Base-by-base conservation (phyloP, 2,113 vertebrate species). In the Centropristis striata region DNA sequence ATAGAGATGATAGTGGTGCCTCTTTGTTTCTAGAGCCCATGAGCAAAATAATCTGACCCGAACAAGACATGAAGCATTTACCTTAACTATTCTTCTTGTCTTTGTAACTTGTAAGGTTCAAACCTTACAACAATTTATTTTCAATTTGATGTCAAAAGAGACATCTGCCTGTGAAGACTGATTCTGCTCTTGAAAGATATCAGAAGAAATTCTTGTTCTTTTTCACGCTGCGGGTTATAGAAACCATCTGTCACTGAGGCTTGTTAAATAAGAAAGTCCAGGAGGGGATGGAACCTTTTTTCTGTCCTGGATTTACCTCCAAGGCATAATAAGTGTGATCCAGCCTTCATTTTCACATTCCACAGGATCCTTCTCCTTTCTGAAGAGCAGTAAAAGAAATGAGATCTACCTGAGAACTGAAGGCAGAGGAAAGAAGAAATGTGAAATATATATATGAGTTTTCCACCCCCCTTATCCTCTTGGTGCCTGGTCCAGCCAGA, bases 221-320 rank as follows among this genome's bases (percentile, higher is more conserved):
- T 32, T 28, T 39, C 46, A 42, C 1, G 41, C 46, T 80, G 21
- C 41, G 79, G 61, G 50, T 71, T 69, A 71, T 20, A 79, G 32
- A 58, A 89, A 87, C 85, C 78, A 87, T 86, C 61, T 89, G 85
- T 77, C 63, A 50, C 42, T 20, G 71, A 74, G 66, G 49, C 41
- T 75, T 63, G 71, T 82, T 54, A 81, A 85, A 81, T 39, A 51
- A 53, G 37, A 50, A 58, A 23, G 18, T 39, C 78, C 47, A 54
- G 27, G n/a, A 74, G 60, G 36, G 54, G 50, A 72, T 50, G 47
- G 42, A 66, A 59, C 28, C 27, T 74, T 58, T 41, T 32, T 71
- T 61, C 47, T 68, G 54, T 75, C 65, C 61, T 54, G 54, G 39
- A 55, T 86, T 85, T 36, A 80, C 37, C 53, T 69, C 46, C 15